Evolutionary conservation across 2,888 invertebrate species (phyloP).

Genomic region (Amphipoea lucens): DNA sequence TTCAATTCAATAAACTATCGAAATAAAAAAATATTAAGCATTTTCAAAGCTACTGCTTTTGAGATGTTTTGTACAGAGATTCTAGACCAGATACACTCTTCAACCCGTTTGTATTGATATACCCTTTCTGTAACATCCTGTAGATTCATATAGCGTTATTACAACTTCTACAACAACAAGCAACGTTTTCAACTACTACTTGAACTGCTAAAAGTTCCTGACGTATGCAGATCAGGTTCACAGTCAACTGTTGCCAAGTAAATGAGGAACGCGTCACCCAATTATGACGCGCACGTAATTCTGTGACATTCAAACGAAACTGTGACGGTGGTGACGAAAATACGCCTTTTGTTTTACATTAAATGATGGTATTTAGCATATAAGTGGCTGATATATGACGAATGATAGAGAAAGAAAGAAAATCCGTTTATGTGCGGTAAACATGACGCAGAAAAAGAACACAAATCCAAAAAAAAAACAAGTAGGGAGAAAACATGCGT

Average conservation of each 20-base stretch:
- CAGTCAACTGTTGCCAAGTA: neutral
- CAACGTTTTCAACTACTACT: neutral
- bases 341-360: neutral
- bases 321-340: conserved; percentile 20
- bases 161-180: too few relatives aligned
- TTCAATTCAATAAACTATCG: too few relatives aligned
- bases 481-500: too few relatives aligned
- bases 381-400: neutral
- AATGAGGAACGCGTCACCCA: conserved; percentile 8
- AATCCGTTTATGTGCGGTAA: neutral
- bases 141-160: too few relatives aligned
- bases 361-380: conserved; percentile 4
- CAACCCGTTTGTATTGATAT: too few relatives aligned
- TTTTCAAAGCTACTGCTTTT: too few relatives aligned
- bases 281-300: conserved; percentile 38
- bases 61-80: too few relatives aligned
- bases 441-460: neutral
- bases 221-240: conserved; percentile 24
- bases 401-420: neutral
- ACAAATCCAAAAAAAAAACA: too few relatives aligned
- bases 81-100: too few relatives aligned
- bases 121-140: too few relatives aligned
- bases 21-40: too few relatives aligned
- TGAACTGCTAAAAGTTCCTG: neutral
- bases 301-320: conserved; percentile 41